Evolutionary conservation across 2,888 invertebrate genomes (phyloP), one percentile per base, ranked within the genome.

Genomic region (Polydesmus complanatus): DNA sequence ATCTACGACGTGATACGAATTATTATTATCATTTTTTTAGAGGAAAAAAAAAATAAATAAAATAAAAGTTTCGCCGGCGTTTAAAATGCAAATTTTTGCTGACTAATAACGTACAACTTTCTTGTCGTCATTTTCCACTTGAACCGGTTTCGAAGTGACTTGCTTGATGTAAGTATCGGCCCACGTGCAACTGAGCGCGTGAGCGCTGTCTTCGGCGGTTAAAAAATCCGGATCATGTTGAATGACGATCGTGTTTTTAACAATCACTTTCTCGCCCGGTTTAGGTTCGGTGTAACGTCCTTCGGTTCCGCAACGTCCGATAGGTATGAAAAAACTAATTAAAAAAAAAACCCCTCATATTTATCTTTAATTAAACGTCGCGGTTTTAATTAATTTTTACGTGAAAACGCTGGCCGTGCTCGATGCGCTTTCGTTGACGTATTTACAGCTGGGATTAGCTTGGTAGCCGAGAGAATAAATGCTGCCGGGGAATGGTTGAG

Each of bases 181-280:
- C 57, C 57, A 57, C 21, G 57, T 57, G 25, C 57, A 57, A 18
- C 49, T 49, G 8, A 57, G 50, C 2, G 57, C 57, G 19, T 50
- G 57, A 25, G 57, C 57, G 25, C 57, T 57, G 50, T 57, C 57
- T 57, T 57, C 57, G 1, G 50, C 57, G n/a, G 57, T 57, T 22
- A 57, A 49, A 50, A 57, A 57, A 2, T 47, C 57, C 21, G 57
- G 49, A 23, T 57, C 57, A 47, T 50, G 48, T 37, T 57, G 57
- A 49, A 57, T 57, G 22, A 57, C 57, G n/a, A 57, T 57, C n/a
- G 57, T 57, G 57, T 57, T 57, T 37, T 26, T 57, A 21, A 57
- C 49, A 18, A 27, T 49, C 18, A 57, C 57, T 25, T 25, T 2
- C 19, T 57, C 57, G 11, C 57, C 57, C 18, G 48, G 49, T 57